Evolutionary conservation across 1,140 invertebrate genomes (phyloP).

Genomic region (Muscidifurax raptorellus): DNA sequence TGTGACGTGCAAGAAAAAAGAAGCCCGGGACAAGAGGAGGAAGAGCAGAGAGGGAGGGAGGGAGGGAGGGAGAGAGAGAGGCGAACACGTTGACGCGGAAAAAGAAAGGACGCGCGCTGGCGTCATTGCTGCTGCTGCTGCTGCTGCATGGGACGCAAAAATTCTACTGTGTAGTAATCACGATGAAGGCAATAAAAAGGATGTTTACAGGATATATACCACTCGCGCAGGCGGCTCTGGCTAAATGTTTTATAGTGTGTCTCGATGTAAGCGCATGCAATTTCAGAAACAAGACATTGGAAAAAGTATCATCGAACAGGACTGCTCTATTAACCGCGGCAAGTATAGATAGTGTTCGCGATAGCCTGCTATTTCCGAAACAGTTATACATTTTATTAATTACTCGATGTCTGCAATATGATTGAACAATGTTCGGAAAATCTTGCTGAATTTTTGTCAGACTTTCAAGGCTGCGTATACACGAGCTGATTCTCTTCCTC

Average conservation of each 20-base stretch:
- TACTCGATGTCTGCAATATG: neutral
- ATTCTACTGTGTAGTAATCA: slow-evolving; percentile 5
- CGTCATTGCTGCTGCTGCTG: neutral
- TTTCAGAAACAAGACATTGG: neutral
- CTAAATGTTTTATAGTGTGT: slow-evolving; percentile 1
- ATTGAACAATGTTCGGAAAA: neutral
- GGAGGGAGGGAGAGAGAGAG: too few species aligned
- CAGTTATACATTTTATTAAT: too few species aligned
- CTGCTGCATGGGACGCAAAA: neutral
- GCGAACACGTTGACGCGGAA: slow-evolving; percentile 1
- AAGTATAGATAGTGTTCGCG: too few species aligned
- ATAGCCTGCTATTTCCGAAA: too few species aligned
- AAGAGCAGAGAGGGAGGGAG: neutral
- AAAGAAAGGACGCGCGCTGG: neutral
- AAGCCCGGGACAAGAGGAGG: neutral
- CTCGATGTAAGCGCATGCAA: neutral
- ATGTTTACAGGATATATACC: slow-evolving; percentile 21
- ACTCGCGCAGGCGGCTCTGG: too few species aligned
- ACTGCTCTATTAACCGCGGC: neutral
- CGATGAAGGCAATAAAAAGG: slow-evolving; percentile 7
- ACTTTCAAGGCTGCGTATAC: neutral
- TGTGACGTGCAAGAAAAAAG: slow-evolving; percentile 25
- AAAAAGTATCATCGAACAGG: neutral
- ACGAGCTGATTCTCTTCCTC: neutral
- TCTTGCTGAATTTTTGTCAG: neutral